Percentiles rank a stretch among this genome's conserved stretches.
Evolutionary conservation across 2,113 vertebrate species (phyloP).

Genomic region (Erythrocercus mccallii): DNA sequence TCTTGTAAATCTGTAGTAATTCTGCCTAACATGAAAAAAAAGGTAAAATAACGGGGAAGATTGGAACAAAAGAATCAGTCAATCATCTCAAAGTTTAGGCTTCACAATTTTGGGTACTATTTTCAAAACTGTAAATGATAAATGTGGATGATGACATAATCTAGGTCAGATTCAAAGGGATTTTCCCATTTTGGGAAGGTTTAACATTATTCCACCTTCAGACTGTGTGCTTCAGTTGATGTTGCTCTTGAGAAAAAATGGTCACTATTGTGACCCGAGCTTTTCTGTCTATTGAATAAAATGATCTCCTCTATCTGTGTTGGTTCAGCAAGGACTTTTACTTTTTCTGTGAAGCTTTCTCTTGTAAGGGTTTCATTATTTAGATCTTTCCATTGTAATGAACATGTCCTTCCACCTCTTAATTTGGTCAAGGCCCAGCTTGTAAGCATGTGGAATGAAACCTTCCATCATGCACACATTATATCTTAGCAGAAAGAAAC

Average conservation of each 20-base stretch:
- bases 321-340: background rate
- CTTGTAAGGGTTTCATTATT: background rate
- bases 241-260: background rate
- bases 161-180: rapidly evolving
- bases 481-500: background rate
- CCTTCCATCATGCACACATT: background rate
- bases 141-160: background rate
- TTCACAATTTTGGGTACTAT: background rate
- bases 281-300: background rate
- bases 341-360: background rate
- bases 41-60: background rate
- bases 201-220: background rate
- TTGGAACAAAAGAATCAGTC: background rate
- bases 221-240: background rate
- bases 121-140: background rate
- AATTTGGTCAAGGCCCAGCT: background rate
- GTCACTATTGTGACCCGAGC: background rate
- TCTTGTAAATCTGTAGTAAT: background rate
- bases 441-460: background rate
- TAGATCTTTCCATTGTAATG: background rate
- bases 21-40: background rate
- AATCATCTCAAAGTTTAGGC: background rate
- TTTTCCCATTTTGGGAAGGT: background rate
- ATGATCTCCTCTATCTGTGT: background rate
- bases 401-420: background rate